A percentile compares a stretch with the other conserved stretches of the same genome.
These are phyloP conservation scores for Neogale vison DNA, from an alignment of 2,113 vertebrate genomes.

Conservation along the genomic window DNA sequence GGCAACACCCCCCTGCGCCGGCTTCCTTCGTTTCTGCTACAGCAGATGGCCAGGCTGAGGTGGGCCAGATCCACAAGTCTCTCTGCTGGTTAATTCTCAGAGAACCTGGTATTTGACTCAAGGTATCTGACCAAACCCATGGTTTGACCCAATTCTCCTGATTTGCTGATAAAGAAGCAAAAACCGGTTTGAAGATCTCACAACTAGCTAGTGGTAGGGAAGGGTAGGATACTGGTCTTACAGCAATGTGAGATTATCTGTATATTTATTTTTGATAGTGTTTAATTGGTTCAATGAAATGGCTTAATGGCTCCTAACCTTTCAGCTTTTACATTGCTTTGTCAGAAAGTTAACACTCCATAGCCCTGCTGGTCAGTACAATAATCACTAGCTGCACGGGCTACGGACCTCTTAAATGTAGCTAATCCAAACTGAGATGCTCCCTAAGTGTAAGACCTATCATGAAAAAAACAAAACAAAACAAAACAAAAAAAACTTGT, in stretches of 20 bases:
- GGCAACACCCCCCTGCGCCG: fast-evolving
- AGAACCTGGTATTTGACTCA: background rate
- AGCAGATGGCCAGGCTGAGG: background rate
- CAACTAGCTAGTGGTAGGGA: background rate
- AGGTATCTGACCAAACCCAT: background rate
- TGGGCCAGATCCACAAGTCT: background rate
- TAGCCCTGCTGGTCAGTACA: background rate
- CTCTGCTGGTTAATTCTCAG: background rate
- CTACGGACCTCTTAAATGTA: background rate
- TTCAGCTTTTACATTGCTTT: background rate
- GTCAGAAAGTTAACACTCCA: background rate
- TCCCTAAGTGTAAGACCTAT: background rate
- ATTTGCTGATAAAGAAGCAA: background rate
- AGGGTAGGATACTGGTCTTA: background rate
- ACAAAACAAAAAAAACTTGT: background rate
- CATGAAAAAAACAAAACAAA: background rate
- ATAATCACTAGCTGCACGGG: background rate
- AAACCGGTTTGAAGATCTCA: background rate
- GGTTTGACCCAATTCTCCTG: background rate
- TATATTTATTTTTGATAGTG: background rate
- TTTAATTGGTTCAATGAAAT: background rate
- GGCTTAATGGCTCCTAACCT: background rate
- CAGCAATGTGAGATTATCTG: background rate
- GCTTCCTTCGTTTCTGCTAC: background rate
- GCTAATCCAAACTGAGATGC: background rate